Evolutionary conservation across 2,888 invertebrate species (phyloP), one percentile per base, ranked within the genome.

Genomic region (Spodoptera exigua): DNA sequence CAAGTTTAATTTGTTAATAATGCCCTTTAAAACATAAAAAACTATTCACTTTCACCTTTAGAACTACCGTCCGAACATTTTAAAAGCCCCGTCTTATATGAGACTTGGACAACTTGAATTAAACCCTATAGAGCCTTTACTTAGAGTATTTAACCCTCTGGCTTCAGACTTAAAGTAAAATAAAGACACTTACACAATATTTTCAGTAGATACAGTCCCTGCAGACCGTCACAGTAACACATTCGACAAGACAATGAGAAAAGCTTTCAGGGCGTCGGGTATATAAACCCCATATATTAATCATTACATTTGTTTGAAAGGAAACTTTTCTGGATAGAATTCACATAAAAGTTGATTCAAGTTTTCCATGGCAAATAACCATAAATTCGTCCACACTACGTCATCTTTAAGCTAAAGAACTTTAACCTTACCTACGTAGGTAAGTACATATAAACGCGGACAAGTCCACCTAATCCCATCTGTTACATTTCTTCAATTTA

Each of bases 351-450:
- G 49, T 61, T 61, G 47, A 45, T 44, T 64, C 76, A 84, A 86
- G 48, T 62, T 82, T 87, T 86, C 86, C 87, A 82, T 78, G 54
- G 72, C 55, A 79, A 71, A 70, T 82, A 82, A 74, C 82, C 81
- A 75, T 78, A 68, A 77, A 77, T 73, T 64, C 47, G 61, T 57
- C 47, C 39, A 63, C 1, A 27, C 4, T 9, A 7, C 27, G 27
- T 27, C 27, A 27, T 7, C 27, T 27, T 27, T 27, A 27, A 27
- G 27, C 27, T 27, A 27, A 27, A 0, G 27, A 27, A 27, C 27
- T 27, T 27, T 27, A 27, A 27, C 27, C 27, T 27, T 7, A 27
- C 27, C 7, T 27, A 27, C 27, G 27, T 27, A n/a, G n/a, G n/a
- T n/a, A n/a, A n/a, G n/a, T n/a, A 27, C 27, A 27, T 27, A 7